Percentiles rank a stretch among this genome's conserved stretches.
These are phyloP conservation scores for Empidonax alnorum DNA, from an alignment of 2,113 vertebrate genomes.

Conservation along the genomic window DNA sequence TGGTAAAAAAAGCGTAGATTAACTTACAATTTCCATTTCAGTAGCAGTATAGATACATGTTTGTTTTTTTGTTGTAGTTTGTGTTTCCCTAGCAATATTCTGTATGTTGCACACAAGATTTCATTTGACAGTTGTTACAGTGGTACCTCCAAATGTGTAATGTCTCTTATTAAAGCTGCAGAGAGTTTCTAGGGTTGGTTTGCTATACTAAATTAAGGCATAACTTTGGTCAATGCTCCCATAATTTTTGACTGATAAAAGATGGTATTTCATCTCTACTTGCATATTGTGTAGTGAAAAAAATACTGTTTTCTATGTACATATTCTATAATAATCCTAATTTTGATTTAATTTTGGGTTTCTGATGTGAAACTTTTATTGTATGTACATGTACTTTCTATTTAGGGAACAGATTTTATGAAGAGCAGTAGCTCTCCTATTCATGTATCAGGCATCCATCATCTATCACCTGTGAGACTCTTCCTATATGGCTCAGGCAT, in stretches of 20 bases:
- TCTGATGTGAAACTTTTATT: background rate
- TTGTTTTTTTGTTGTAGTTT: background rate
- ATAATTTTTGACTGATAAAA: background rate
- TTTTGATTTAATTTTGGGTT: background rate
- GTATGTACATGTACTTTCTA: background rate
- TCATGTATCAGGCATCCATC: background rate
- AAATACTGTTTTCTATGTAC: background rate
- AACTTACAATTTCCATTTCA: background rate
- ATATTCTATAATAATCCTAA: background rate
- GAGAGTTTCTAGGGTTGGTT: background rate
- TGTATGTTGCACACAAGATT: background rate
- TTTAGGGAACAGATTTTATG: background rate
- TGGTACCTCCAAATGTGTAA: background rate
- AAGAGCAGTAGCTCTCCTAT: background rate
- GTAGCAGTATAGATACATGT: background rate
- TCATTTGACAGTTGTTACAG: background rate
- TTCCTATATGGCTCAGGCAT: background rate
- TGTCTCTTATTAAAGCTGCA: background rate
- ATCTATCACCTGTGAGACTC: background rate
- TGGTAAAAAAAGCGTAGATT: background rate
- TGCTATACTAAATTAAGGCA: background rate
- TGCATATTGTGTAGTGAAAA: background rate
- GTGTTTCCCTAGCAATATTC: background rate
- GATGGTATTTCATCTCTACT: background rate
- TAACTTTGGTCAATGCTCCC: background rate